phyloP scores from a whole-genome alignment of 2,797 vertebrate genomes.

The Sitta carolinensis region DNA sequence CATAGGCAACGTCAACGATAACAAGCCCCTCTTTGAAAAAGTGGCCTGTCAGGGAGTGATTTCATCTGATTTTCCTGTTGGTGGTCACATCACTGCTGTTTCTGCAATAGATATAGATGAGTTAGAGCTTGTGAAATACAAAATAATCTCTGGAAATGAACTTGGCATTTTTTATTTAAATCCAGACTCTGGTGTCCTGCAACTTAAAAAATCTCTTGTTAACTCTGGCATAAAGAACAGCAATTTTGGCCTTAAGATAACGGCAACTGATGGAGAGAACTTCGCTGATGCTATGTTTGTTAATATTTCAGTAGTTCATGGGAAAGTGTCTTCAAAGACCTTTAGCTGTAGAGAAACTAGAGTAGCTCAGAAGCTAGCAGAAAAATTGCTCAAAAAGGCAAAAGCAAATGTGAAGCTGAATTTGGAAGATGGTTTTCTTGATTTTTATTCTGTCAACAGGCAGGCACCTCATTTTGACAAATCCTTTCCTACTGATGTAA shows the following conservation, averaged over 20 bases:
- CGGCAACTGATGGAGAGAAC: slow-evolving; percentile 94
- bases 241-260: slow-evolving; percentile 90
- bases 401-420: slow-evolving; percentile 88
- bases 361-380: slow-evolving; percentile 92
- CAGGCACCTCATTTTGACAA: slow-evolving; percentile 94
- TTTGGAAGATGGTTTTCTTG: slow-evolving; percentile 91
- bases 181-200: slow-evolving; percentile 92
- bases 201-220: slow-evolving; percentile 84
- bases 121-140: slow-evolving; percentile 94
- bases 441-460: slow-evolving; percentile 93
- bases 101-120: slow-evolving; percentile 97
- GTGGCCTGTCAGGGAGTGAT: slow-evolving; percentile 91
- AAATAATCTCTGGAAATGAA: slow-evolving; percentile 95
- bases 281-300: slow-evolving; percentile 95
- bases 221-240: slow-evolving; percentile 84
- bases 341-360: slow-evolving; percentile 94
- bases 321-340: slow-evolving; percentile 85
- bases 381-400: slow-evolving; percentile 94
- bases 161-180: slow-evolving; percentile 91
- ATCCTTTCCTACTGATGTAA: slow-evolving; percentile 89
- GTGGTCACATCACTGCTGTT: slow-evolving; percentile 91
- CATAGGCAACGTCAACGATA: slow-evolving; percentile 93
- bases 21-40: slow-evolving; percentile 95
- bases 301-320: slow-evolving; percentile 90
- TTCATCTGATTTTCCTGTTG: slow-evolving; percentile 87